Conservation (phyloP, 2,797 vertebrate species). For the Carduelis carduelis region DNA sequence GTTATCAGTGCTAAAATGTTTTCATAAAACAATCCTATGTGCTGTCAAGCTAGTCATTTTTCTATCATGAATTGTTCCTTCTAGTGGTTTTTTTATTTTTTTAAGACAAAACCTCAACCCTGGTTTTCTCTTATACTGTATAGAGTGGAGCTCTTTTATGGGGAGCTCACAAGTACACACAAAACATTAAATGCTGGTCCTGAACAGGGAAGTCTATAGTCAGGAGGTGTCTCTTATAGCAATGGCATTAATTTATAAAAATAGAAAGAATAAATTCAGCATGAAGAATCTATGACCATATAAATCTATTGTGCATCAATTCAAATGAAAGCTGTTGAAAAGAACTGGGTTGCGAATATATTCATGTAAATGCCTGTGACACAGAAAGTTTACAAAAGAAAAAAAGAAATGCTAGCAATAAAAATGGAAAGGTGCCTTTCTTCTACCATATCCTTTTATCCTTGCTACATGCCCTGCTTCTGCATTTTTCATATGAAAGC, state of each 20-base stretch:
- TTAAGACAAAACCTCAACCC: not conserved
- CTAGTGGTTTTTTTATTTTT: not conserved
- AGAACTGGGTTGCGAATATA: constrained; percentile 53
- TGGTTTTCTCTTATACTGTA: not conserved
- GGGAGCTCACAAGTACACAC: constrained; percentile 1
- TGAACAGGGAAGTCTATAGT: constrained; percentile 31
- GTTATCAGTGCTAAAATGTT: constrained; percentile 67
- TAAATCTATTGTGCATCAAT: constrained; percentile 60
- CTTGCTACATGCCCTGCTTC: constrained; percentile 47
- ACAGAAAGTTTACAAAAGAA: constrained; percentile 52
- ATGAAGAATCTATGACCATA: constrained; percentile 38
- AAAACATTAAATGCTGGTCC: constrained; percentile 45
- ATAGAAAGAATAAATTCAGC: constrained; percentile 67
- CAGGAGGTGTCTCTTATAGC: constrained; percentile 24
- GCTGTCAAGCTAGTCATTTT: constrained; percentile 55
- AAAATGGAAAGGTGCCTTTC: constrained; percentile 53
- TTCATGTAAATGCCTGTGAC: constrained; percentile 23
- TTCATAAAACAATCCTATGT: constrained; percentile 65
- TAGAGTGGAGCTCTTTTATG: not conserved
- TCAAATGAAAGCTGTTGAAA: constrained; percentile 57
- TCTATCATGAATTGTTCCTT: constrained; percentile 55
- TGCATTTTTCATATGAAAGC: constrained; percentile 42
- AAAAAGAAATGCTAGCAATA: constrained; percentile 15
- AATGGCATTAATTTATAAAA: constrained; percentile 68
- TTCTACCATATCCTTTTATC: constrained; percentile 28